Evolutionary conservation across 2,113 vertebrate genomes (phyloP).

Genomic region (Sinocyclocheilus maitianheensis): DNA sequence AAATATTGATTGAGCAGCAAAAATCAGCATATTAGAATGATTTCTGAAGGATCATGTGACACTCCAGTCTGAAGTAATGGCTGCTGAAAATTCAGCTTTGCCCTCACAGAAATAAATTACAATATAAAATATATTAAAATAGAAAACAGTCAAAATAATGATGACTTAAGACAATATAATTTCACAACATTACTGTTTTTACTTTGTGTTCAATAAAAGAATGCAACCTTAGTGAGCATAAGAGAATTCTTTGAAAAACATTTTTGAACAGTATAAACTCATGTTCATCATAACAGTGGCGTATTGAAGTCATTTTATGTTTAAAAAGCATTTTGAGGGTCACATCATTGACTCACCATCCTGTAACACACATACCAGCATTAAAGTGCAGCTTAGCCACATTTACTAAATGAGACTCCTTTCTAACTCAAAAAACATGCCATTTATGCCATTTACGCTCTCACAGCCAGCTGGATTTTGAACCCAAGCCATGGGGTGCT

Average conservation of each 20-base stretch:
- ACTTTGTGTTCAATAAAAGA: background rate
- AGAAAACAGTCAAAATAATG: background rate
- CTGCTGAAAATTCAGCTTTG: background rate
- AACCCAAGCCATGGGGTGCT: constrained; percentile 27
- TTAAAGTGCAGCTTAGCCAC: background rate
- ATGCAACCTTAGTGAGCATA: background rate
- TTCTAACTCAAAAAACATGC: background rate
- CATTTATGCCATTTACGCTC: background rate
- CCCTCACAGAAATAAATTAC: background rate
- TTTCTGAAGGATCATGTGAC: background rate
- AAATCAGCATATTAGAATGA: background rate
- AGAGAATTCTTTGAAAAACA: background rate
- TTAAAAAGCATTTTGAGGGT: background rate
- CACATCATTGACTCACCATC: background rate
- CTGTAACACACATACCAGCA: background rate
- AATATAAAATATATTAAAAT: background rate
- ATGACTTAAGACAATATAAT: too few species aligned
- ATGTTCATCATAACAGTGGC: background rate
- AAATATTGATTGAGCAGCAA: background rate
- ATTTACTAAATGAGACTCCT: background rate
- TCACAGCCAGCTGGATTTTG: constrained; percentile 24
- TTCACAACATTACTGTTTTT: background rate
- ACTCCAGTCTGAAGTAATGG: background rate
- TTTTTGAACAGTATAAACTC: background rate
- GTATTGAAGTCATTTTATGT: background rate